Conservation (phyloP, 2,113 vertebrate species). For the Tor tambroides region DNA sequence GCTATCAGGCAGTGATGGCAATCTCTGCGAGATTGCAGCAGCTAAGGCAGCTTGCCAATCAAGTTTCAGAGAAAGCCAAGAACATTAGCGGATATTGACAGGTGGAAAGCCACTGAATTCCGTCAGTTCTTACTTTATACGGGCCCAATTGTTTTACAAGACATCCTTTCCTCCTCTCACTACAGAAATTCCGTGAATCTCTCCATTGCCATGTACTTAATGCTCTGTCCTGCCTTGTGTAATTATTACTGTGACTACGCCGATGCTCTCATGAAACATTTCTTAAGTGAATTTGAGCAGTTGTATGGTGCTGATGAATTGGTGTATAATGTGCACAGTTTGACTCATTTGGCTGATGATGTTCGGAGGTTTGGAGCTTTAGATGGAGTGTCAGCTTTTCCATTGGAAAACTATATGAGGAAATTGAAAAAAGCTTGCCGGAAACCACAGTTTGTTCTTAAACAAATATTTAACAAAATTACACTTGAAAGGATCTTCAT, state of each 20-base stretch:
- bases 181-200: constrained; percentile 29
- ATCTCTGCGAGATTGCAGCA: constrained; percentile 12
- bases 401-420: constrained; percentile 28
- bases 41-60: neutral
- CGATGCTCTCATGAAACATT: neutral
- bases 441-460: too few relatives aligned
- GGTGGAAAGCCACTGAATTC: constrained; percentile 28
- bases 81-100: constrained; percentile 1
- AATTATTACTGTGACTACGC: too few relatives aligned
- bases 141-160: neutral
- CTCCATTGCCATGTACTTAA: constrained; percentile 19
- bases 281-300: neutral
- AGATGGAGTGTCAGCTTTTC: constrained; percentile 33
- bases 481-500: too few relatives aligned
- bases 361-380: constrained; percentile 38
- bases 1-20: neutral
- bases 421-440: neutral
- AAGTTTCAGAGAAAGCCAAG: constrained; percentile 32
- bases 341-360: constrained; percentile 37
- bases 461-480: too few relatives aligned
- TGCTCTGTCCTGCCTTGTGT: too few relatives aligned
- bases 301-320: constrained; percentile 27
- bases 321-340: constrained; percentile 34
- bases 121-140: constrained; percentile 19
- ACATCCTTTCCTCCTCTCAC: constrained; percentile 22